A percentile compares a stretch with the other conserved stretches of the same genome.
Evolutionary conservation across 1,140 invertebrate genomes (phyloP).

Genomic region (Drosophila ambigua): DNA sequence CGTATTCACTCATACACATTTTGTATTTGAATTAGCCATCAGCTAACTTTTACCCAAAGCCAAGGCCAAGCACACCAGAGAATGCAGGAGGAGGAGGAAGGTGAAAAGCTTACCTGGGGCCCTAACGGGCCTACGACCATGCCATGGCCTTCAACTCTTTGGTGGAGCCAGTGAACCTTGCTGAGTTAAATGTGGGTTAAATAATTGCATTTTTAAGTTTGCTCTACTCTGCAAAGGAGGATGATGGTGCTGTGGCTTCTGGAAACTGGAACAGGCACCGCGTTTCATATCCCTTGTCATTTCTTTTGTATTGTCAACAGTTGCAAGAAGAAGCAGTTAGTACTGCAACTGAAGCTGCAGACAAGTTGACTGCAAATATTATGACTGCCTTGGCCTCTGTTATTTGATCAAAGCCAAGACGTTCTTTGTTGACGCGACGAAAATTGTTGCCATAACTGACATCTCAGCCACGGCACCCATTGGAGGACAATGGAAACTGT

Average conservation of each 20-base stretch:
- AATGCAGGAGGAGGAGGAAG: background rate
- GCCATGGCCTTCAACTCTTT: slow-evolving; percentile 13
- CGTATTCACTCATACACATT: slow-evolving; percentile 64
- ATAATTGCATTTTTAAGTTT: slow-evolving; percentile 64
- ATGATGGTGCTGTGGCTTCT: background rate
- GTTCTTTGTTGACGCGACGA: too few relatives aligned
- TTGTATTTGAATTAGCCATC: slow-evolving; percentile 53
- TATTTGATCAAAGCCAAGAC: too few relatives aligned
- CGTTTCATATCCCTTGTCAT: slow-evolving; percentile 39
- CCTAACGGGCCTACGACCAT: background rate
- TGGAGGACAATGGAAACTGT: too few relatives aligned
- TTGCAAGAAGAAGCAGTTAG: slow-evolving; percentile 30
- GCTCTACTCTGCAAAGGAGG: slow-evolving; percentile 23
- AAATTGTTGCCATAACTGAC: too few relatives aligned
- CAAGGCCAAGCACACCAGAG: slow-evolving; percentile 16
- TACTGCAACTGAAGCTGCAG: background rate
- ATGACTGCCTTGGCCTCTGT: too few relatives aligned
- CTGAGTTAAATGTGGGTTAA: slow-evolving; percentile 26
- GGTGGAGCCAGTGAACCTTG: slow-evolving; percentile 40
- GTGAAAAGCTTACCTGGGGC: background rate
- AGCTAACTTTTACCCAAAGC: slow-evolving; percentile 47
- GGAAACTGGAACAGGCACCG: slow-evolving; percentile 25
- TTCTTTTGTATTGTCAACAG: slow-evolving; percentile 57
- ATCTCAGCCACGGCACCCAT: too few relatives aligned
- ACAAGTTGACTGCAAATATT: too few relatives aligned